These are phyloP conservation scores for Catamblyrhynchus diadema DNA, from an alignment of 2,797 vertebrate genomes.

Conservation along the genomic window DNA sequence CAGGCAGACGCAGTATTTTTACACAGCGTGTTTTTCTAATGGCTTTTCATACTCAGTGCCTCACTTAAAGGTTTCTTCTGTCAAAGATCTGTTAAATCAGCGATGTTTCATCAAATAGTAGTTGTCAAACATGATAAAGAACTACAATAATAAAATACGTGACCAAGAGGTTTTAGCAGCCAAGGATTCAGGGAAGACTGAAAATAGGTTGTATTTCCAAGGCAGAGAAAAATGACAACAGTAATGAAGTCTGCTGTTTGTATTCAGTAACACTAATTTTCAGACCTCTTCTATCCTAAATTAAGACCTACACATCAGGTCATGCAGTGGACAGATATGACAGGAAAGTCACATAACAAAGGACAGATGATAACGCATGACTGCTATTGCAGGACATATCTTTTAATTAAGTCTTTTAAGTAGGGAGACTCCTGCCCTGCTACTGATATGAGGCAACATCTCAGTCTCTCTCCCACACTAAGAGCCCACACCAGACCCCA, in stretches of 20 bases:
- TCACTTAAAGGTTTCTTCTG: slow-evolving; percentile 47
- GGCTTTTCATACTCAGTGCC: slow-evolving; percentile 27
- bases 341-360: neutral
- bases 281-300: neutral
- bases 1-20: slow-evolving; percentile 45
- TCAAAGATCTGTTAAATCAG: slow-evolving; percentile 47
- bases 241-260: neutral
- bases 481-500: neutral
- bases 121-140: slow-evolving; percentile 53
- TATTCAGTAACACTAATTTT: neutral
- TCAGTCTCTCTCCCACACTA: neutral
- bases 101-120: slow-evolving; percentile 39
- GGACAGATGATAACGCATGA: neutral
- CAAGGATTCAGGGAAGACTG: neutral
- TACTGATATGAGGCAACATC: neutral
- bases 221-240: neutral
- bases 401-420: neutral
- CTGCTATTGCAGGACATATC: neutral
- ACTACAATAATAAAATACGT: slow-evolving; percentile 43
- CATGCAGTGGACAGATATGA: neutral
- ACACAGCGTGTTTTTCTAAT: neutral
- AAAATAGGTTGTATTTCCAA: neutral
- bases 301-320: neutral
- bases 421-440: neutral
- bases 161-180: slow-evolving; percentile 44